These are phyloP conservation scores for Macrostomum cliftonense DNA, from an alignment of 2,888 invertebrate genomes.

Conservation along the genomic window DNA sequence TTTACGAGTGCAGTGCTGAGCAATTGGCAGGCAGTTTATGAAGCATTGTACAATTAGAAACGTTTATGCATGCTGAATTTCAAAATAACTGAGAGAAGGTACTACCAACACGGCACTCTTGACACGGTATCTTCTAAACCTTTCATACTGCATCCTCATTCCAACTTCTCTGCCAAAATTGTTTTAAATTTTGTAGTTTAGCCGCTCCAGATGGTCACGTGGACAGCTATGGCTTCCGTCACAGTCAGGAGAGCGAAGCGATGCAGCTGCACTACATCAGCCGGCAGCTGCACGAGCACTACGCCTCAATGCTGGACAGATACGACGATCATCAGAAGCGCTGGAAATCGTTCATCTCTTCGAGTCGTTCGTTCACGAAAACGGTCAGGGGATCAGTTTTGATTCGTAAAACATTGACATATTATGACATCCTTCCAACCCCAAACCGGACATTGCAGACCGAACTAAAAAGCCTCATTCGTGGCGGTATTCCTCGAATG, in stretches of 20 bases:
- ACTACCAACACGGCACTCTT: too few relatives aligned
- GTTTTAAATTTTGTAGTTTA: constrained; percentile 26
- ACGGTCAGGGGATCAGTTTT: not conserved
- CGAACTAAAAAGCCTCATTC: constrained; percentile 37
- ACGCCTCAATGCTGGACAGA: constrained; percentile 27
- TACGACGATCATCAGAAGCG: constrained; percentile 31
- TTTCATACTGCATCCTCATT: too few relatives aligned
- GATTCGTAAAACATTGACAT: too few relatives aligned
- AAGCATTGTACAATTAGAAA: too few relatives aligned
- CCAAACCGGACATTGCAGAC: too few relatives aligned
- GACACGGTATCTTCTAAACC: too few relatives aligned
- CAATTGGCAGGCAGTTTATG: too few relatives aligned
- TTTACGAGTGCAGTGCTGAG: too few relatives aligned
- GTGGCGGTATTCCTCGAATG: constrained; percentile 40
- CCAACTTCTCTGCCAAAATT: too few relatives aligned
- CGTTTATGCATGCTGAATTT: too few relatives aligned
- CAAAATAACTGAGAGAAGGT: too few relatives aligned
- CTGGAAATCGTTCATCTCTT: constrained; percentile 28
- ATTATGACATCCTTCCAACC: too few relatives aligned
- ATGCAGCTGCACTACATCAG: constrained; percentile 42
- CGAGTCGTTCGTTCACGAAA: not conserved
- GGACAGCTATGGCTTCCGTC: constrained; percentile 41
- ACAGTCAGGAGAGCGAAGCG: constrained; percentile 35
- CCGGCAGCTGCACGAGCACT: constrained; percentile 39
- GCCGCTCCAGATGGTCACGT: constrained; percentile 35